Conservation (phyloP, 2,888 invertebrate genomes). For the Epistrophella euchroma region DNA sequence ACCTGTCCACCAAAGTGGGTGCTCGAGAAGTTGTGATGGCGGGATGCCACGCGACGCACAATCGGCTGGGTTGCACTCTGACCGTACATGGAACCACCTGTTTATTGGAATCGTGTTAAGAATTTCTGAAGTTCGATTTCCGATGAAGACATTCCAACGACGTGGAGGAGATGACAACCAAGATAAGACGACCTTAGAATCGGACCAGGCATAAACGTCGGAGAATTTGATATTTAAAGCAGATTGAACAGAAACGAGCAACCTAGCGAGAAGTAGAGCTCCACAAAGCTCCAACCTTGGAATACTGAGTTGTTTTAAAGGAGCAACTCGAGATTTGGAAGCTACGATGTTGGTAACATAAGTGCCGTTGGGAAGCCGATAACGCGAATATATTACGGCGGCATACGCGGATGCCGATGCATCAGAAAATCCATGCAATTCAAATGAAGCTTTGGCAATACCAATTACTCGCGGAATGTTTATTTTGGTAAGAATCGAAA, state of each 20-base stretch:
- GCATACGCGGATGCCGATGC: no score
- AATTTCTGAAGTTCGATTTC: conserved; percentile 1
- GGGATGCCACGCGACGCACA: neutral
- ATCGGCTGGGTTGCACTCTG: neutral
- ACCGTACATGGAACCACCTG: neutral
- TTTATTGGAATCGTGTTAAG: neutral
- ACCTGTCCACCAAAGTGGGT: no score
- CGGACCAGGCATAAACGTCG: conserved; percentile 2
- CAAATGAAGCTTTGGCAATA: neutral
- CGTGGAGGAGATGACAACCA: conserved; percentile 9
- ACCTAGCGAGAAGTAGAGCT: no score
- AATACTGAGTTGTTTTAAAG: no score
- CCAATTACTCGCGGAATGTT: neutral
- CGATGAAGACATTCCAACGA: conserved; percentile 9
- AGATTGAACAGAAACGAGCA: no score
- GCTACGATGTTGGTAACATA: neutral
- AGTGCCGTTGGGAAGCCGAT: neutral
- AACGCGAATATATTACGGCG: no score
- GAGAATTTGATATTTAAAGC: neutral
- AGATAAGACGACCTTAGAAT: conserved; percentile 6
- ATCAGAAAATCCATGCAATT: no score
- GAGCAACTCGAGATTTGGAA: neutral
- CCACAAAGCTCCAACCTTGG: no score
- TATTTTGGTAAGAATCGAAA: neutral
- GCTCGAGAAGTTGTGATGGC: no score